Evolutionary conservation across 2,797 vertebrate species (phyloP).

Genomic region (Anableps anableps): DNA sequence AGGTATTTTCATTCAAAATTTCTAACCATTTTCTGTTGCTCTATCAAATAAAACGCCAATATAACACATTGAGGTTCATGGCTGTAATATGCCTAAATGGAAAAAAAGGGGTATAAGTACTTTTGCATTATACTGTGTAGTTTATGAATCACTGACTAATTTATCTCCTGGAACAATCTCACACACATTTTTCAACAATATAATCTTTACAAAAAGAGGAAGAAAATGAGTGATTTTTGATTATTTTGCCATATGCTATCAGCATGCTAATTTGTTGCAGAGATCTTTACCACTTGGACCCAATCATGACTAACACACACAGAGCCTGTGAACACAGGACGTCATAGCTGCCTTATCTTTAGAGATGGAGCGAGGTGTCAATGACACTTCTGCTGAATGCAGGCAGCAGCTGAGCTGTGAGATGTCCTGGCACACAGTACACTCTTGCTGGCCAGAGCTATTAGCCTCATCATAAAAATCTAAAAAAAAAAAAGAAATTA

Average conservation of each 20-base stretch:
- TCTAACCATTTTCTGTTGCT: background rate
- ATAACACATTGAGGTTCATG: background rate
- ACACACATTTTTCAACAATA: background rate
- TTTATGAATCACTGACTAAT: slow-evolving; percentile 17
- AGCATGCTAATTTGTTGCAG: slow-evolving; percentile 55
- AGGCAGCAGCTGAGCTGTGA: slow-evolving; percentile 79
- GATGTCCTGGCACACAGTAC: slow-evolving; percentile 73
- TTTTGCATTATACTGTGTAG: background rate
- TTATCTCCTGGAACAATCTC: background rate
- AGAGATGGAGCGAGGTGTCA: slow-evolving; percentile 75
- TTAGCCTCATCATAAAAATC: slow-evolving; percentile 55
- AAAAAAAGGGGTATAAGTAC: background rate
- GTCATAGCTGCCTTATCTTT: slow-evolving; percentile 77
- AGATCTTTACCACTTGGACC: slow-evolving; percentile 58
- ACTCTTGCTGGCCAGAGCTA: slow-evolving; percentile 63
- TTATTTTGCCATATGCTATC: slow-evolving; percentile 65
- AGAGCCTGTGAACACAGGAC: slow-evolving; percentile 58
- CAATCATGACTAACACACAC: slow-evolving; percentile 66
- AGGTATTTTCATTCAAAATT: background rate
- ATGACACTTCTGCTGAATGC: slow-evolving; percentile 75
- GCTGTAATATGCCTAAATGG: background rate
- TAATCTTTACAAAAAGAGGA: background rate
- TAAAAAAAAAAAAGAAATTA: background rate
- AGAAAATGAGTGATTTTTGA: slow-evolving; percentile 42
- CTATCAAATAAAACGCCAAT: background rate